A percentile compares a stretch with the other conserved stretches of the same genome.
These are phyloP conservation scores for Jaculus jaculus DNA, from an alignment of 2,113 vertebrate species.

Conservation along the genomic window DNA sequence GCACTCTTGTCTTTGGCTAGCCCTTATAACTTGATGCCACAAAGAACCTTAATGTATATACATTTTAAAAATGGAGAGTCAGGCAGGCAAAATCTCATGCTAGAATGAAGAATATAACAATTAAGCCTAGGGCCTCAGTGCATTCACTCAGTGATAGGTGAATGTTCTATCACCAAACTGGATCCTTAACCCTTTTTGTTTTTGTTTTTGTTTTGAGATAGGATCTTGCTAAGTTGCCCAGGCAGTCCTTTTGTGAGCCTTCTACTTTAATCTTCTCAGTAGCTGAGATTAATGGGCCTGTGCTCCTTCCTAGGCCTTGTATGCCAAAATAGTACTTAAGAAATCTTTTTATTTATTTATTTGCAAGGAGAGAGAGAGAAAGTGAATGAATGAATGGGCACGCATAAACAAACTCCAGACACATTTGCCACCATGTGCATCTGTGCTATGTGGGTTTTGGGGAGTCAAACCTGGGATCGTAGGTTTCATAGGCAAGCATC, in stretches of 20 bases:
- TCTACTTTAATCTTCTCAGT: not conserved
- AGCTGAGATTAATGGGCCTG: not conserved
- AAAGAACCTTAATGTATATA: not conserved
- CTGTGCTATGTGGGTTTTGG: too few species aligned
- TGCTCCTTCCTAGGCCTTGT: not conserved
- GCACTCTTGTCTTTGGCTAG: not conserved
- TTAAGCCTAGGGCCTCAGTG: not conserved
- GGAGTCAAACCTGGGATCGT: too few species aligned
- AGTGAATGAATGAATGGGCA: too few species aligned
- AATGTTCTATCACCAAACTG: not conserved
- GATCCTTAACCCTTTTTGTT: not conserved
- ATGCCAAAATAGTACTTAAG: not conserved
- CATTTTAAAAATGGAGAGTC: constrained; percentile 5
- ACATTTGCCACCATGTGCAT: too few species aligned
- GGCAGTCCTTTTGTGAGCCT: not conserved
- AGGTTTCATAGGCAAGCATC: too few species aligned
- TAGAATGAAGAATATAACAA: constrained; percentile 23
- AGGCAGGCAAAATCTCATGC: not conserved
- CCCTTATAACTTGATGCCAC: not conserved
- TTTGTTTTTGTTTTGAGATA: not conserved
- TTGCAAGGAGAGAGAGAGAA: too few species aligned
- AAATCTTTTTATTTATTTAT: too few species aligned
- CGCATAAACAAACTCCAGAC: too few species aligned
- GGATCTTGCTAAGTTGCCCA: not conserved
- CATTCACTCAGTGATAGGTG: not conserved